phyloP scores from a whole-genome alignment of 1,140 invertebrate species.

The Atopsyche davidsoni region DNA sequence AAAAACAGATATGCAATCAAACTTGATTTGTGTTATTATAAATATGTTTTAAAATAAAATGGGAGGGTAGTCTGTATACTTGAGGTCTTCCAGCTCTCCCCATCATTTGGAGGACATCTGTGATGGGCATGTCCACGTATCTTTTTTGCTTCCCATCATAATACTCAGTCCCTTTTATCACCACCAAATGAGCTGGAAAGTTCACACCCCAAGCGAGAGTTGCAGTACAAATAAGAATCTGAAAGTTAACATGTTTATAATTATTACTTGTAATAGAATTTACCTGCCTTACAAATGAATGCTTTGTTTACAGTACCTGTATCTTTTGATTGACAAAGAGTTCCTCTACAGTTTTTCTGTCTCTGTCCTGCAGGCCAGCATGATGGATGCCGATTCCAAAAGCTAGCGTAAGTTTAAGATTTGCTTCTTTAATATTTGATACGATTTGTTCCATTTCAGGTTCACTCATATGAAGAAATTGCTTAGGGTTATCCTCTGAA shows the following conservation, averaged over 20 bases:
- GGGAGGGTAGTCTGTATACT: constrained; percentile 29
- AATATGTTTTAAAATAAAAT: neutral
- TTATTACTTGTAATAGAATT: neutral
- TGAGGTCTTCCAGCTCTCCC: constrained; percentile 92
- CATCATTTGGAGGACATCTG: constrained; percentile 99
- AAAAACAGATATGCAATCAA: constrained; percentile 9
- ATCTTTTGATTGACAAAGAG: constrained; percentile 97
- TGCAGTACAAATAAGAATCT: constrained; percentile 94
- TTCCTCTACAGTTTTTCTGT: constrained; percentile 88
- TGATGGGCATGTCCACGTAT: constrained; percentile 99
- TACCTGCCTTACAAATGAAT: neutral
- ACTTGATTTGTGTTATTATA: constrained; percentile 1
- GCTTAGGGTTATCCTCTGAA: constrained; percentile 86
- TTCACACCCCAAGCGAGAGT: constrained; percentile 99
- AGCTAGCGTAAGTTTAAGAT: constrained; percentile 87
- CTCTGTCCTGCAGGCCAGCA: constrained; percentile 86
- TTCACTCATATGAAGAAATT: constrained; percentile 89
- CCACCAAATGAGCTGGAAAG: constrained; percentile 76
- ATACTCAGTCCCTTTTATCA: constrained; percentile 89
- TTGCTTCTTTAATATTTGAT: constrained; percentile 77
- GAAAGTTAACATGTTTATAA: constrained; percentile 1
- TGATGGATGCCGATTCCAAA: constrained; percentile 99
- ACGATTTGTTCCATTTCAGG: constrained; percentile 74
- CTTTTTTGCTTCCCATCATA: constrained; percentile 94
- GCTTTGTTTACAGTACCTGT: too few species aligned